These are phyloP conservation scores for Cacatua alba DNA, from an alignment of 2,113 vertebrate species.

Conservation along the genomic window DNA sequence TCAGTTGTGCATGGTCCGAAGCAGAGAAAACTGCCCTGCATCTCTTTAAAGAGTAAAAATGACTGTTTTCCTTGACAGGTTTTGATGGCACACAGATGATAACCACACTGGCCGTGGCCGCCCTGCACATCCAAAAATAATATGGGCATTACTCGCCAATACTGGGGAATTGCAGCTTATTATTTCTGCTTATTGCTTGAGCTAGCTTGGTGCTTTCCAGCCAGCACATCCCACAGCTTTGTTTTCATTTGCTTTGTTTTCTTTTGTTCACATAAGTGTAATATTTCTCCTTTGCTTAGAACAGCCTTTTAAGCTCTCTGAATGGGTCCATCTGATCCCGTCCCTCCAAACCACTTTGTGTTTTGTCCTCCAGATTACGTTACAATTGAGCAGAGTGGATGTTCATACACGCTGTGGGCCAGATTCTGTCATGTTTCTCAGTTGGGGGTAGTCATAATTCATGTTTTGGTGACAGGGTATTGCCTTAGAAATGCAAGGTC, in stretches of 20 bases:
- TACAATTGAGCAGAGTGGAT: neutral
- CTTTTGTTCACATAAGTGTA: neutral
- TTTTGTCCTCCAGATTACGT: neutral
- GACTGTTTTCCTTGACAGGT: neutral
- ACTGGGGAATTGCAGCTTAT: neutral
- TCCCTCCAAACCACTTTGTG: neutral
- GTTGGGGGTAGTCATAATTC: neutral
- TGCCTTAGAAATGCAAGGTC: neutral
- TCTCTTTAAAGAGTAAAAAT: neutral
- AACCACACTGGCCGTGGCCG: neutral
- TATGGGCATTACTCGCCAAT: accelerated
- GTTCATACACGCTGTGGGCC: neutral
- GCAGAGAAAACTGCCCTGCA: neutral
- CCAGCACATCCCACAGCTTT: neutral
- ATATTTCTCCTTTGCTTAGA: neutral
- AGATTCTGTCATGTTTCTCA: neutral
- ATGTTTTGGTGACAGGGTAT: neutral
- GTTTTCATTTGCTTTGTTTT: neutral
- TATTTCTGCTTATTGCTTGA: neutral
- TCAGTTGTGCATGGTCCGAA: neutral
- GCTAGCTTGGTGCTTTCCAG: neutral
- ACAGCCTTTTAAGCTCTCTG: neutral
- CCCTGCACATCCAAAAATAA: neutral
- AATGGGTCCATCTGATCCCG: neutral
- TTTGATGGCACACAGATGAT: neutral